phyloP scores from a whole-genome alignment of 2,113 vertebrate genomes.

The Elanus axillaris region DNA sequence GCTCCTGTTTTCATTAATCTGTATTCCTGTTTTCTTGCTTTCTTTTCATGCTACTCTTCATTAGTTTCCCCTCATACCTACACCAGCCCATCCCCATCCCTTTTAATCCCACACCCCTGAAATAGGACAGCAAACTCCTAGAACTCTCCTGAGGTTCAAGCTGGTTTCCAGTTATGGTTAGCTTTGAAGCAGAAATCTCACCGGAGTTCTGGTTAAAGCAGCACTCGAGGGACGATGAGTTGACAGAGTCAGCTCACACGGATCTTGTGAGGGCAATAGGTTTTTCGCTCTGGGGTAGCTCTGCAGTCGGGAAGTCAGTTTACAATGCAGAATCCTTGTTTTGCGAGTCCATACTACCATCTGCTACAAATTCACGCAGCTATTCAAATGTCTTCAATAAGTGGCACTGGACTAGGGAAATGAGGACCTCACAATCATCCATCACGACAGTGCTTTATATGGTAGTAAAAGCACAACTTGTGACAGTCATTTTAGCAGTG shows the following conservation, averaged over 20 bases:
- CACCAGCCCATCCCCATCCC: background rate
- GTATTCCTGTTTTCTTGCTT: background rate
- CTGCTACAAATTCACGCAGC: background rate
- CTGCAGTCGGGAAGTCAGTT: background rate
- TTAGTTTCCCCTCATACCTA: background rate
- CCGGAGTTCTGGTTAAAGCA: background rate
- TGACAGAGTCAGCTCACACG: background rate
- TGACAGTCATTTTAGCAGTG: slow-evolving; percentile 1
- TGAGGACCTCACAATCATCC: background rate
- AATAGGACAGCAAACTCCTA: background rate
- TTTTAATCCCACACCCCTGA: background rate
- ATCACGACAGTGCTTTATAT: background rate
- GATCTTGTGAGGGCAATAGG: background rate
- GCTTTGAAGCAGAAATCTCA: background rate
- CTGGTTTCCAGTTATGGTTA: background rate
- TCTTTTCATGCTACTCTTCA: background rate
- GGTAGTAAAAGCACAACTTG: slow-evolving; percentile 25
- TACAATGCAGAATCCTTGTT: background rate
- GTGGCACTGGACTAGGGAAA: background rate
- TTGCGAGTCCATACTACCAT: background rate
- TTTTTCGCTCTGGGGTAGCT: background rate
- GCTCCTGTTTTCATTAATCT: background rate
- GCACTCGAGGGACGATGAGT: background rate
- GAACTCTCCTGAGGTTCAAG: background rate
- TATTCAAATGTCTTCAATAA: background rate